Percentiles rank a stretch among this genome's conserved stretches.
These are phyloP conservation scores for Poeciliopsis paucimaculata DNA, from an alignment of 2,797 vertebrate genomes.

Conservation along the genomic window DNA sequence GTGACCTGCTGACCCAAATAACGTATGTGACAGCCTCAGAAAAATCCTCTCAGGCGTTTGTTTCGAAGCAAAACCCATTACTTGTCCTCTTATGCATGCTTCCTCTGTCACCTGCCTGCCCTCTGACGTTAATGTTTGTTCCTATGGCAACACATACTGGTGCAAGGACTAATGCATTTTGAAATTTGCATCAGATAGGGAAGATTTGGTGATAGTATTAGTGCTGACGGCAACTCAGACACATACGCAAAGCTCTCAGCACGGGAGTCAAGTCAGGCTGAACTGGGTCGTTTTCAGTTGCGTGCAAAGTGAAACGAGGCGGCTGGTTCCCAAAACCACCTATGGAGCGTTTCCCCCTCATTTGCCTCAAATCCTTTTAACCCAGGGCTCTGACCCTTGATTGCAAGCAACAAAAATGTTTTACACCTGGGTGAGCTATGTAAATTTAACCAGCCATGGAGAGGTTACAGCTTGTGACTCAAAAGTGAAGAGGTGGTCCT, in stretches of 20 bases:
- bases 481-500: conserved; percentile 11
- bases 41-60: conserved; percentile 50
- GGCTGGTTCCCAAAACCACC: conserved; percentile 31
- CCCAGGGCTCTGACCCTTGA: conserved; percentile 25
- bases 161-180: conserved; percentile 27
- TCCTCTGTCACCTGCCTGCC: conserved; percentile 25
- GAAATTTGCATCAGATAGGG: conserved; percentile 10
- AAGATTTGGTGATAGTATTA: conserved; percentile 22
- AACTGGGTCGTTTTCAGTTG: conserved; percentile 14
- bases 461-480: conserved; percentile 21
- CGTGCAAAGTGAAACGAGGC: not conserved
- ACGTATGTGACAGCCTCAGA: conserved; percentile 23
- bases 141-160: conserved; percentile 60
- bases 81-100: conserved; percentile 28
- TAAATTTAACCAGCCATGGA: conserved; percentile 22
- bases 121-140: conserved; percentile 54
- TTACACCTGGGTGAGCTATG: conserved; percentile 29
- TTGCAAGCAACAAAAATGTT: conserved; percentile 56
- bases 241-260: conserved; percentile 1
- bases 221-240: not conserved
- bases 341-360: conserved; percentile 39
- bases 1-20: conserved; percentile 36
- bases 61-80: conserved; percentile 39
- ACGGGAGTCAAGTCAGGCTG: conserved; percentile 12
- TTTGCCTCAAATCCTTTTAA: conserved; percentile 58